Evolutionary conservation across 1,140 invertebrate species (phyloP).

Genomic region (Pectinophora gossypiella): DNA sequence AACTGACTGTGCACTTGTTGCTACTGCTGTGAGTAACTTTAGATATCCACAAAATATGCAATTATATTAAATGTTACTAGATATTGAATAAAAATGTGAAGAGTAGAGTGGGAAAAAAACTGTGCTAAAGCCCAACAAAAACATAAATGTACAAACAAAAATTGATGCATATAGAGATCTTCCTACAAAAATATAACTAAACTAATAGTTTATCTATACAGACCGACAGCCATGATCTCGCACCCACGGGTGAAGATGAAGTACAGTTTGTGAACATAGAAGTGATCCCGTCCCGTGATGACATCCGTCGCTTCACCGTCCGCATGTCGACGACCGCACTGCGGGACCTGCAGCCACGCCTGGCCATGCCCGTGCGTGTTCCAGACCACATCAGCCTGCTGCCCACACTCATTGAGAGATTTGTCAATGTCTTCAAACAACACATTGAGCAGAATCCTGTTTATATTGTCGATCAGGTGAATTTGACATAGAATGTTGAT

Average conservation of each 20-base stretch:
- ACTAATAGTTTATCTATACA: constrained; percentile 22
- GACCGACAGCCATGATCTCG: constrained; percentile 84
- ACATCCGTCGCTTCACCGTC: constrained; percentile 78
- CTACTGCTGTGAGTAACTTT: constrained; percentile 77
- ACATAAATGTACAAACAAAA: too few relatives aligned
- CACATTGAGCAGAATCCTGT: constrained; percentile 83
- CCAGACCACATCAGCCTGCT: constrained; percentile 87
- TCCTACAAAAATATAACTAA: neutral
- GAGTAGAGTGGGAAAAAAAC: too few relatives aligned
- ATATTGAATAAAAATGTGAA: too few relatives aligned
- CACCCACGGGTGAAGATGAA: constrained; percentile 77
- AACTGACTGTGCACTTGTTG: constrained; percentile 83
- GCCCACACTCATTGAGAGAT: constrained; percentile 87
- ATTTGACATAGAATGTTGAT: too few relatives aligned
- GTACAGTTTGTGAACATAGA: constrained; percentile 90
- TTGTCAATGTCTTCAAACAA: constrained; percentile 88
- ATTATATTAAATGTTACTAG: too few relatives aligned
- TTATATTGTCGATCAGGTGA: constrained; percentile 82
- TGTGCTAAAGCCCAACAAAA: too few relatives aligned
- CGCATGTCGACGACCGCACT: constrained; percentile 87
- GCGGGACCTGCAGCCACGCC: constrained; percentile 85
- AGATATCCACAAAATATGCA: too few relatives aligned
- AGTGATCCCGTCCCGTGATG: constrained; percentile 79
- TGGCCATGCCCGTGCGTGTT: constrained; percentile 84
- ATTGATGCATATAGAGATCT: neutral